Evolutionary conservation across 2,797 vertebrate species (phyloP), one percentile per base, ranked within the genome.

Genomic region (Urosaurus nigricauda): DNA sequence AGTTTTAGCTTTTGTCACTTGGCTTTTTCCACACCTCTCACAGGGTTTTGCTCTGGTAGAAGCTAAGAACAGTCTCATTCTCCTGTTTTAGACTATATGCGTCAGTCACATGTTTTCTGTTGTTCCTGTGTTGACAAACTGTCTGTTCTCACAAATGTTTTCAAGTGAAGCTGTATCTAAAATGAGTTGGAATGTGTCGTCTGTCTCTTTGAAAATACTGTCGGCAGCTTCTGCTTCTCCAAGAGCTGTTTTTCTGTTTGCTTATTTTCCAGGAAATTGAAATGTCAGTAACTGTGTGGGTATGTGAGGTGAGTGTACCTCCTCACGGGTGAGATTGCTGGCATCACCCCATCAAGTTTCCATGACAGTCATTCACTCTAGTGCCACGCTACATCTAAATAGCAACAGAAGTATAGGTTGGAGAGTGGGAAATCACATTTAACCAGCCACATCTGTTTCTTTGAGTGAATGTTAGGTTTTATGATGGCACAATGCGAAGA

Each of bases 121-220:
- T 53, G n/a, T 70, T 80, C n/a, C 65, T 71, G 16, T 78, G 70
- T 71, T 40, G 73, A 63, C 32, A 47, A 86, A 86, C 40, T 43
- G 14, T 51, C 11, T 79, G 8, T 37, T 87, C 51, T 71, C 86
- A 71, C 51, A 81, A 79, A 56, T 81, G 9, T 9, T 56, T 81
- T 80, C 17, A 29, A 87, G 12, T 40, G 40, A 53, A 87, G 17
- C n/a, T 71, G 63, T 26, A 68, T 37, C 24, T 74, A 26, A 85
- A n/a, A 73, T 24, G 26, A 71, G 40, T 19, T 56, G n/a, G 65
- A 56, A 26, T 32, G 14, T 71, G 24, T 65, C 73, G 26, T 80
- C 40, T 79, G 29, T 35, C 35, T 79, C 63, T 9, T 70, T 53
- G 43, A 87, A 86, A 86, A 47, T 14, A 71, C 1, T 13, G 78